Conservation (phyloP, 2,113 vertebrate genomes). For the Pelmatolapia mariae region DNA sequence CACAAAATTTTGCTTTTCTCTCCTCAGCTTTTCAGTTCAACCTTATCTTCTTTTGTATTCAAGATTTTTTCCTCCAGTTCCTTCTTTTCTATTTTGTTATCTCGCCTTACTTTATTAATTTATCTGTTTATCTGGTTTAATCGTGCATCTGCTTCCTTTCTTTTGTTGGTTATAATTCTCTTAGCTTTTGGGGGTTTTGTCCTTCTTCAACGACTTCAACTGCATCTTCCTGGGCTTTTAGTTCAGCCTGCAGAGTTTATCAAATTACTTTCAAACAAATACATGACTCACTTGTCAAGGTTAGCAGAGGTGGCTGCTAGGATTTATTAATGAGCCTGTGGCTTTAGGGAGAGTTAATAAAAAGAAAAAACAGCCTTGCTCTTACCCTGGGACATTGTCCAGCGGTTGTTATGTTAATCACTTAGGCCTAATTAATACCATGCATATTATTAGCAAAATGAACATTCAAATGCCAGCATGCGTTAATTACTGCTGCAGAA, state of each 20-base stretch:
- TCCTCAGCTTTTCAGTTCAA: neutral
- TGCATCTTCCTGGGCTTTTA: neutral
- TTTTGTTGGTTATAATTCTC: neutral
- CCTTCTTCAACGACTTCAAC: neutral
- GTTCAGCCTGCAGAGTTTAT: constrained; percentile 14
- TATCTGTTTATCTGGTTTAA: neutral
- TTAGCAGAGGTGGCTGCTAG: constrained; percentile 51
- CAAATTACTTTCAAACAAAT: constrained; percentile 12
- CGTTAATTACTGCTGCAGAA: constrained; percentile 65
- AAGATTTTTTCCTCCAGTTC: neutral
- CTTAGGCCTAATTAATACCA: constrained; percentile 71
- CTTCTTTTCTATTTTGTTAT: neutral
- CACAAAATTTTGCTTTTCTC: neutral
- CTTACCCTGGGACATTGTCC: constrained; percentile 64
- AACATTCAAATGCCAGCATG: constrained; percentile 65
- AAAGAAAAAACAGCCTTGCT: constrained; percentile 38
- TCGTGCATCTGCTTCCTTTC: neutral
- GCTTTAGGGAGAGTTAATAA: constrained; percentile 49
- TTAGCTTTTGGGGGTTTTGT: neutral
- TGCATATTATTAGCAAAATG: constrained; percentile 73
- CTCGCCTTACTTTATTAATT: neutral
- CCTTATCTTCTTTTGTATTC: neutral
- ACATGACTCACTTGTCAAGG: constrained; percentile 50
- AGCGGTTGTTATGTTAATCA: constrained; percentile 72
- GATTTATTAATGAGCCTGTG: constrained; percentile 57